Percentiles rank a stretch among this genome's conserved stretches.
Conservation (phyloP, 2,888 invertebrate genomes). For the Drosophila conformis region DNA sequence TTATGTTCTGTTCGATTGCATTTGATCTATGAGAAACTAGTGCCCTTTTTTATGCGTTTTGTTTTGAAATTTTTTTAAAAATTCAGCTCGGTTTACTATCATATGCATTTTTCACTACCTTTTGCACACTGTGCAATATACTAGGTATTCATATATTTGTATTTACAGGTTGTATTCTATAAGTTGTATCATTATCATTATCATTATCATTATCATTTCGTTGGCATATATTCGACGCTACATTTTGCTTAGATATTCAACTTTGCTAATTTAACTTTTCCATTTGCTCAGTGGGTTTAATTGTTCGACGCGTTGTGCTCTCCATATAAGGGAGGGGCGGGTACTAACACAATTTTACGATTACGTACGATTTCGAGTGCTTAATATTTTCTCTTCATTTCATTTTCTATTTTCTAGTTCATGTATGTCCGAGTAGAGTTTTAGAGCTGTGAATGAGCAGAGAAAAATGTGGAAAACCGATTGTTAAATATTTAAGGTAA, state of each 20-base stretch:
- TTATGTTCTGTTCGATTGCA: constrained; percentile 51
- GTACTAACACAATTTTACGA: constrained; percentile 53
- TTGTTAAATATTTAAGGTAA: neutral
- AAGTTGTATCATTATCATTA: constrained; percentile 41
- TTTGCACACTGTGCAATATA: constrained; percentile 43
- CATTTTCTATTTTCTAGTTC: constrained; percentile 30
- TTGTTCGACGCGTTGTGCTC: constrained; percentile 68
- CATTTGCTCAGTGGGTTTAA: constrained; percentile 80
- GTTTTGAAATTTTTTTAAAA: constrained; percentile 50
- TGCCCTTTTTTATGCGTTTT: constrained; percentile 27
- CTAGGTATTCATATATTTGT: constrained; percentile 53
- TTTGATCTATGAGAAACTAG: constrained; percentile 60
- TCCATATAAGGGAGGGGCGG: constrained; percentile 41
- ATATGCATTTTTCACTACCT: constrained; percentile 61
- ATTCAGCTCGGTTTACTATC: constrained; percentile 72
- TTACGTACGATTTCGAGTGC: constrained; percentile 43
- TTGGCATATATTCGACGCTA: constrained; percentile 67
- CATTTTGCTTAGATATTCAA: constrained; percentile 58
- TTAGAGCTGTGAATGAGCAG: constrained; percentile 42
- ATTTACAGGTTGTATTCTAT: constrained; percentile 66
- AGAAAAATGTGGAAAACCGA: neutral
- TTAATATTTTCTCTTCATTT: constrained; percentile 37
- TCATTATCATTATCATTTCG: constrained; percentile 29
- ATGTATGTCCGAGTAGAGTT: constrained; percentile 61
- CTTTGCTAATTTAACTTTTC: constrained; percentile 49